Evolutionary conservation across 2,113 vertebrate genomes (phyloP).

Genomic region (Tricholaema leucomelas): DNA sequence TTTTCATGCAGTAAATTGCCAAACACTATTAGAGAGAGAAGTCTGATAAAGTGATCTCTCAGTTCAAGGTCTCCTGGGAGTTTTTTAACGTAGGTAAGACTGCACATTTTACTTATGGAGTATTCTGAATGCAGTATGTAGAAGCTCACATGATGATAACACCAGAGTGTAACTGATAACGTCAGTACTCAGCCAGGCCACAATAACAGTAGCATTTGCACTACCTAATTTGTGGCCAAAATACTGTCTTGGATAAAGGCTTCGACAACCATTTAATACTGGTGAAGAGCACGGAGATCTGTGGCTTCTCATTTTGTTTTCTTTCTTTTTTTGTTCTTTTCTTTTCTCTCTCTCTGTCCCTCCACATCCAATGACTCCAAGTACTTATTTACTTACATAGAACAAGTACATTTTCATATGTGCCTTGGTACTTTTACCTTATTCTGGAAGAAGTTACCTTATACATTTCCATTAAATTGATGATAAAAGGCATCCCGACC

Average conservation of each 20-base stretch:
- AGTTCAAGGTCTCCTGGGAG: conserved; percentile 40
- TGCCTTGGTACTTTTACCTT: conserved; percentile 5
- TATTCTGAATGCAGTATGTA: background rate
- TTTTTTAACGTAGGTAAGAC: conserved; percentile 38
- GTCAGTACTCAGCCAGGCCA: background rate
- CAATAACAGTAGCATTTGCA: background rate
- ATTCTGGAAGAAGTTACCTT: background rate
- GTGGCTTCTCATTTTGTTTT: background rate
- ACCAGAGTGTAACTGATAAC: background rate
- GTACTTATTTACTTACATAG: background rate
- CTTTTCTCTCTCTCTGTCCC: background rate
- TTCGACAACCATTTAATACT: background rate
- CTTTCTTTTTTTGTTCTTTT: background rate
- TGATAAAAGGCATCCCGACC: conserved; percentile 11
- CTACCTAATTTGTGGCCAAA: background rate
- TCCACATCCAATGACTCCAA: background rate
- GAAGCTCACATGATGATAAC: background rate
- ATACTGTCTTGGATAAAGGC: background rate
- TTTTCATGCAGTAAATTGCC: conserved; percentile 55
- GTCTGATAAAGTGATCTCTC: conserved; percentile 50
- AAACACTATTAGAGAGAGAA: conserved; percentile 25
- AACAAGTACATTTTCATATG: background rate
- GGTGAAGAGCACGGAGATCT: background rate
- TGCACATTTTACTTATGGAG: conserved; percentile 20
- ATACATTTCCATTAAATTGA: conserved; percentile 2